phyloP scores from a whole-genome alignment of 2,113 vertebrate genomes.

The Thamnaconus septentrionalis region DNA sequence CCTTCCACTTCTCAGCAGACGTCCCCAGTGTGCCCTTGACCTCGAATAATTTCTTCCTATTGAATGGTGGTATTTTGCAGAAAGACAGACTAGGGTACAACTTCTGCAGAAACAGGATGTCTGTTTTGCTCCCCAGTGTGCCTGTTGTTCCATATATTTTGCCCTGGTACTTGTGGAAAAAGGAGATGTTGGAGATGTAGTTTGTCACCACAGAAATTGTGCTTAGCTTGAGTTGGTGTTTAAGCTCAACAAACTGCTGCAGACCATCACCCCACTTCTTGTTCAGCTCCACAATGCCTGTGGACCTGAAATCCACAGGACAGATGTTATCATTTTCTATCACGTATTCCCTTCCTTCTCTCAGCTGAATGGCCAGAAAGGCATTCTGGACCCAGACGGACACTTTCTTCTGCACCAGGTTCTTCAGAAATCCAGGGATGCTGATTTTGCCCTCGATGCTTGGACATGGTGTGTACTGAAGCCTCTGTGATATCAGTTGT shows the following conservation, averaged over 20 bases:
- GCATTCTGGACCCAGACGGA: conserved; percentile 69
- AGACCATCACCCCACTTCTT: conserved; percentile 67
- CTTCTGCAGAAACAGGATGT: conserved; percentile 52
- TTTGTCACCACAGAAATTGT: conserved; percentile 66
- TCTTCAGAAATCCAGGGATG: conserved; percentile 52
- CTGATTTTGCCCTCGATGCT: neutral
- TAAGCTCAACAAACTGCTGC: conserved; percentile 76
- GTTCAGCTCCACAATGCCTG: conserved; percentile 69
- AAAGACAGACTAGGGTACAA: conserved; percentile 44
- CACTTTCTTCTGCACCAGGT: conserved; percentile 45
- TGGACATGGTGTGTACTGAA: conserved; percentile 43
- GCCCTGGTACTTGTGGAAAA: conserved; percentile 53
- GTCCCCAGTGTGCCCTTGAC: conserved; percentile 27
- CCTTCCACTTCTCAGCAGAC: too few species aligned
- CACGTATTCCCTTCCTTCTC: conserved; percentile 53
- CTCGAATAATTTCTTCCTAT: conserved; percentile 68
- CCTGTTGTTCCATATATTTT: conserved; percentile 69
- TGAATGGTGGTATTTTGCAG: conserved; percentile 66
- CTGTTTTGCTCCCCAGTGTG: conserved; percentile 64
- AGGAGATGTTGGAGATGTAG: conserved; percentile 68
- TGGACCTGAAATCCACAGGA: conserved; percentile 69
- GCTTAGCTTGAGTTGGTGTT: conserved; percentile 60
- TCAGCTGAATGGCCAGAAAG: conserved; percentile 49
- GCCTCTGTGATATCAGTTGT: neutral
- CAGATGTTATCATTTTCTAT: conserved; percentile 46